Conservation (phyloP, 2,113 vertebrate genomes). For the Equus przewalskii region DNA sequence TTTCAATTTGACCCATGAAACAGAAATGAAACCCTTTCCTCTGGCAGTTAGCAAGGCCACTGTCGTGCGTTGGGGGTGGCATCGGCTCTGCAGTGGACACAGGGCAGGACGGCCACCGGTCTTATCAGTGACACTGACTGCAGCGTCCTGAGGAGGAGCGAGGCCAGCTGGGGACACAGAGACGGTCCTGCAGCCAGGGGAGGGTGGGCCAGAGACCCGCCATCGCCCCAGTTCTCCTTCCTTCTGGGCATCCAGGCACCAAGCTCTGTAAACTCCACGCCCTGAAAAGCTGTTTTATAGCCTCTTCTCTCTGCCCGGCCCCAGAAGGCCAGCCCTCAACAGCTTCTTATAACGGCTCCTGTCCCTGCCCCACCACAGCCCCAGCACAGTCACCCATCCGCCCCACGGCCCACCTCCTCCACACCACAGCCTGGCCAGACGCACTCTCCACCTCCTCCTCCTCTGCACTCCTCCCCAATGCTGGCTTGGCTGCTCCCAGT, state of each 20-base stretch:
- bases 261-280: rapidly evolving
- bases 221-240: neutral
- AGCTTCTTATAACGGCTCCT: rapidly evolving
- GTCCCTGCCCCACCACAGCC: neutral
- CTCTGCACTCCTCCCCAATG: neutral
- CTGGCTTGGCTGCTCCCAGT: neutral
- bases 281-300: rapidly evolving
- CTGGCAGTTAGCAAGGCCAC: neutral
- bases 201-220: neutral
- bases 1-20: neutral
- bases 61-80: neutral
- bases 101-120: rapidly evolving
- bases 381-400: neutral
- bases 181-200: neutral
- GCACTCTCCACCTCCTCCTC: neutral
- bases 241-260: neutral
- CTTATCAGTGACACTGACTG: neutral
- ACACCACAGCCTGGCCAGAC: no score
- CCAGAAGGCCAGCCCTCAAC: neutral
- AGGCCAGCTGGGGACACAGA: neutral
- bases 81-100: neutral
- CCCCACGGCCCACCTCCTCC: neutral
- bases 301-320: neutral
- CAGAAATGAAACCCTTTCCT: neutral
- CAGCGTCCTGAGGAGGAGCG: neutral